These are phyloP conservation scores for Globodera ellingtonae DNA, from an alignment of 1,140 invertebrate genomes.

Conservation along the genomic window DNA sequence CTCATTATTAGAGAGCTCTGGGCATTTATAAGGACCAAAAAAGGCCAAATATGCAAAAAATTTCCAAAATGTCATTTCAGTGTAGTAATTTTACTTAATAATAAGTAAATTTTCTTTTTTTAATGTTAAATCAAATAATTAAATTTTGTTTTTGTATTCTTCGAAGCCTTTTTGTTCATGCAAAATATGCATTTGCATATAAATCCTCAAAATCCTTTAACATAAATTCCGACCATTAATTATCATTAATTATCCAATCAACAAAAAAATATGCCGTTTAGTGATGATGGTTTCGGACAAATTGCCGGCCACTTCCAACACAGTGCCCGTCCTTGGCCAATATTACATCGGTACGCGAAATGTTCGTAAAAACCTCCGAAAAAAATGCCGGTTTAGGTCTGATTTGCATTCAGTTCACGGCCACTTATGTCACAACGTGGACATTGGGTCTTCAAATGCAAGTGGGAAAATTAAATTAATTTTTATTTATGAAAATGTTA, in stretches of 20 bases:
- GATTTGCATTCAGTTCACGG: conserved; percentile 59
- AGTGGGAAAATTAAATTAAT: background rate
- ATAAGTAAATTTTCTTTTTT: too few species aligned
- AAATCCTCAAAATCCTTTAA: too few species aligned
- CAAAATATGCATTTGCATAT: too few species aligned
- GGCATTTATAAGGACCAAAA: background rate
- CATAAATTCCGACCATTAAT: background rate
- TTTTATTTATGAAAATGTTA: conserved; percentile 5
- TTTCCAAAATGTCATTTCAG: too few species aligned
- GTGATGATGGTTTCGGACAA: conserved; percentile 50
- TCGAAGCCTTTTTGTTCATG: too few species aligned
- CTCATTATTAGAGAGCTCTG: too few species aligned
- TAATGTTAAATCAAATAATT: too few species aligned
- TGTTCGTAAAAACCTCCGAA: background rate
- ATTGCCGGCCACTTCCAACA: conserved; percentile 44
- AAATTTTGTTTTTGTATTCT: too few species aligned
- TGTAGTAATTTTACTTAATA: too few species aligned
- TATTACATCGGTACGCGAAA: conserved; percentile 49
- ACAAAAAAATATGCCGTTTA: conserved; percentile 9
- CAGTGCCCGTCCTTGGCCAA: conserved; percentile 41
- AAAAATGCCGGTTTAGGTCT: conserved; percentile 35
- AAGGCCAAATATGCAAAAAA: too few species aligned
- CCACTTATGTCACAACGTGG: conserved; percentile 61
- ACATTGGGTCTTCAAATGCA: conserved; percentile 55
- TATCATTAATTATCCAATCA: background rate